Base-by-base conservation (phyloP, 2,797 vertebrate genomes). In the Psittacula derbiana region DNA sequence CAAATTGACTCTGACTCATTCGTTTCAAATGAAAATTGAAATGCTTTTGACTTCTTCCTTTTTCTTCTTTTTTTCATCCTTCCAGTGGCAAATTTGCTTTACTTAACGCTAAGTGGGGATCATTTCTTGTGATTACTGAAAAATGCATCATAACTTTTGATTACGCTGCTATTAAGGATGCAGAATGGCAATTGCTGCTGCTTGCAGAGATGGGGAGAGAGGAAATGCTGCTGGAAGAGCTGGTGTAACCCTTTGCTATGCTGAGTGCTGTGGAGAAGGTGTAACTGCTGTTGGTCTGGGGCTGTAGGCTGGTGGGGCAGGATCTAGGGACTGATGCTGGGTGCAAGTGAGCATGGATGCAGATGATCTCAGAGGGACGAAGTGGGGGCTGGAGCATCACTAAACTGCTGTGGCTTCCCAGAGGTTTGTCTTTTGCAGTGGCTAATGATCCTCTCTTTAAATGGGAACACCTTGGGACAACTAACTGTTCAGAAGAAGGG, bases 51-150 rank as follows among this genome's bases (percentile, higher is more conserved):
- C 91, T 96, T 90, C 88, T 97, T 95, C 50, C 50, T 96, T 92
- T 66, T 95, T 82, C 41, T 95, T 86, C 41, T 5, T 8, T 15
- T 61, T 47, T 25, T 53, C 64, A 84, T 94, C 94, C 92, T 97
- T 97, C 90, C 92, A 95, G 92, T 89, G 84, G 93, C 84, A 95
- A 96, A 97, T 97, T 97, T 96, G 95, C 96, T 97, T 98, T 98
- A 97, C 97, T 98, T 98, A 97, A 96, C 93, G 81, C 95, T 98
- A 98, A 98, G 97, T 98, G 97, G 97, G 94, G 95, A 96, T 97
- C 96, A 98, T 98, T 98, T 98, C 97, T 97, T 97, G 96, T 97
- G 98, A 98, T 98, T 97, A 98, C 97, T 97, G 97, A 97, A 98
- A 98, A 98, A 98, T 96, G 97, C 97, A 97, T 98, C 97, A 97